Conservation (phyloP, 2,113 vertebrate species). For the Corydoras sp. region DNA sequence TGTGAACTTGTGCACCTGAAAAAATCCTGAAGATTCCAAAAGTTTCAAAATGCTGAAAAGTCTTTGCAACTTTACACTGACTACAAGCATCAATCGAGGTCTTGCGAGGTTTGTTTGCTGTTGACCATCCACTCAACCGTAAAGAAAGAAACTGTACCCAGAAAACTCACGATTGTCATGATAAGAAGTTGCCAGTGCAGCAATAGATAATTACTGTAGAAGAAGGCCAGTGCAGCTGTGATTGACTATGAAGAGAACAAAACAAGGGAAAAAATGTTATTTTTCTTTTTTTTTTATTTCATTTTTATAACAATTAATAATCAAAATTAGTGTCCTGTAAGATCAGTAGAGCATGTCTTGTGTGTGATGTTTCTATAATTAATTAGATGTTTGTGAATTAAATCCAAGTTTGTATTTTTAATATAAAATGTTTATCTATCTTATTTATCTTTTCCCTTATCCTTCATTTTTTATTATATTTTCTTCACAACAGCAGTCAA, state of each 20-base stretch:
- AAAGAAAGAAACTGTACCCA: conserved; percentile 85
- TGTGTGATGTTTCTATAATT: too few species aligned
- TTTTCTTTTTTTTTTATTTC: too few species aligned
- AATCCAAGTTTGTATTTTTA: too few species aligned
- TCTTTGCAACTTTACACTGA: neutral
- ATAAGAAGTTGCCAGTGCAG: conserved; percentile 96
- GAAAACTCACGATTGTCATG: conserved; percentile 79
- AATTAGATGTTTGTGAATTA: too few species aligned
- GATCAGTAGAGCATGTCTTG: too few species aligned
- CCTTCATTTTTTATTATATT: too few species aligned
- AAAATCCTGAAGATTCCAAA: neutral
- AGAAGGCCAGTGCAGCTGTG: conserved; percentile 87
- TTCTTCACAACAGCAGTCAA: too few species aligned
- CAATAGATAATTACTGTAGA: conserved; percentile 95
- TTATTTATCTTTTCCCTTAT: too few species aligned
- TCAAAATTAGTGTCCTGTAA: neutral
- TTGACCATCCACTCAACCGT: conserved; percentile 71
- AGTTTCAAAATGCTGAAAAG: neutral
- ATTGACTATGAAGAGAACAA: conserved; percentile 74
- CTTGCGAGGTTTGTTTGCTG: conserved; percentile 65
- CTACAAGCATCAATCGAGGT: conserved; percentile 73
- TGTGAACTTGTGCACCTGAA: neutral
- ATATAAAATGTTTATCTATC: too few species aligned
- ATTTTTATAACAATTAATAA: neutral
- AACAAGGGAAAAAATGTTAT: neutral